Evolutionary conservation across 1,140 invertebrate species (phyloP).

Genomic region (Solenopsis invicta): DNA sequence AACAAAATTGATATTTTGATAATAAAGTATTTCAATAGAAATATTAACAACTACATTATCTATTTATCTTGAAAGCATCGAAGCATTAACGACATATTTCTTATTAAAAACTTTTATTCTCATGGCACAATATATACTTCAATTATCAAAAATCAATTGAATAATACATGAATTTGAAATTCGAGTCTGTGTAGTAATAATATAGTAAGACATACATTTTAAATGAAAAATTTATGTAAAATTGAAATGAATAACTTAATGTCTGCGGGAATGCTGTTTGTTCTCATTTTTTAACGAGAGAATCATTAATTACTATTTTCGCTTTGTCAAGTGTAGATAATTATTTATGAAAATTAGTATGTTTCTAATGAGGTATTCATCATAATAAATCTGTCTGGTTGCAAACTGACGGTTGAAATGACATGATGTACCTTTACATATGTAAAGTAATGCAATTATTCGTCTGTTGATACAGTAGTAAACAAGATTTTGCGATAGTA

Average conservation of each 20-base stretch:
- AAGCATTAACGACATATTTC: neutral
- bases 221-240: neutral
- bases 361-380: neutral
- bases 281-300: neutral
- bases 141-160: neutral
- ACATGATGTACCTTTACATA: constrained; percentile 21
- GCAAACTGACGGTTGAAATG: constrained; percentile 4
- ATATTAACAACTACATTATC: neutral
- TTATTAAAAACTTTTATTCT: neutral
- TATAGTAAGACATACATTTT: neutral
- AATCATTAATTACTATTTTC: constrained; percentile 7
- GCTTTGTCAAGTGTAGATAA: neutral
- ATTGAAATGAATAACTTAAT: neutral
- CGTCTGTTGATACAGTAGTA: constrained; percentile 26
- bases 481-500: constrained; percentile 43
- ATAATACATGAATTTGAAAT: neutral
- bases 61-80: neutral
- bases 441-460: constrained; percentile 15
- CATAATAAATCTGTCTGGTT: constrained; percentile 20
- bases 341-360: neutral
- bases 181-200: neutral
- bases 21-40: neutral
- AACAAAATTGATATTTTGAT: neutral
- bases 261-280: neutral
- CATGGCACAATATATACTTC: neutral